Base-by-base conservation (phyloP, 2,113 vertebrate species). In the Chamaea fasciata region DNA sequence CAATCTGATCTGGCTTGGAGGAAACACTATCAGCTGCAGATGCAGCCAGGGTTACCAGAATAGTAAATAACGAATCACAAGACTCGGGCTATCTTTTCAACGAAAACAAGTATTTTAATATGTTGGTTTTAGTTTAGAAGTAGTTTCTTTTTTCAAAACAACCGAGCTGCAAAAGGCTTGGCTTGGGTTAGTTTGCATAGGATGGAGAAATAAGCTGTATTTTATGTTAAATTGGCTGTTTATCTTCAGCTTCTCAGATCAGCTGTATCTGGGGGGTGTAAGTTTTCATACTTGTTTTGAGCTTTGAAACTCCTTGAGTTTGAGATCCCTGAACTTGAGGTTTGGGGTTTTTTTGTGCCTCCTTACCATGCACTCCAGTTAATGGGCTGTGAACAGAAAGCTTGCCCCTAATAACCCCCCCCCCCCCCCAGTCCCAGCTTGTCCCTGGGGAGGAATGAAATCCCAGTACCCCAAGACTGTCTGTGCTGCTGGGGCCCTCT, bases 21-120 rank as follows among this genome's bases (percentile, higher is more conserved):
- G 97, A 98, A 98, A 98, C 97, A 97, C 96, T 98, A 98, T 98
- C 98, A 97, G 93, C 90, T 94, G 94, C 97, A 98, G 97, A 98
- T 98, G 96, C 97, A 97, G 97, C 97, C 97, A 98, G 96, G 82
- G 94, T 97, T 97, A 98, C 98, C 98, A 98, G 98, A 99, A 99
- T 99, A 98, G 98, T 98, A 98, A 98, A 99, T 98, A 99, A 97
- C 97, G 90, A 98, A 97, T 96, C 95, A 98, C 97, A 97, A 94
- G 96, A 97, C 97, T 92, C 31, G 37, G 96, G 87, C 97, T 96
- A 92, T 95, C 94, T 97, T 95, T 97, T 94, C 84, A 77, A 94
- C 89, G 71, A 98, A 98, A 98, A 98, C 98, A 97, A 98, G 98
- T 98, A 96, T 96, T 97, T 96, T 94, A 97, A 98, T 98, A 97